Evolutionary conservation across 2,113 vertebrate species (phyloP), one percentile per base, ranked within the genome.

Genomic region (Nycticryphes semicollaris): DNA sequence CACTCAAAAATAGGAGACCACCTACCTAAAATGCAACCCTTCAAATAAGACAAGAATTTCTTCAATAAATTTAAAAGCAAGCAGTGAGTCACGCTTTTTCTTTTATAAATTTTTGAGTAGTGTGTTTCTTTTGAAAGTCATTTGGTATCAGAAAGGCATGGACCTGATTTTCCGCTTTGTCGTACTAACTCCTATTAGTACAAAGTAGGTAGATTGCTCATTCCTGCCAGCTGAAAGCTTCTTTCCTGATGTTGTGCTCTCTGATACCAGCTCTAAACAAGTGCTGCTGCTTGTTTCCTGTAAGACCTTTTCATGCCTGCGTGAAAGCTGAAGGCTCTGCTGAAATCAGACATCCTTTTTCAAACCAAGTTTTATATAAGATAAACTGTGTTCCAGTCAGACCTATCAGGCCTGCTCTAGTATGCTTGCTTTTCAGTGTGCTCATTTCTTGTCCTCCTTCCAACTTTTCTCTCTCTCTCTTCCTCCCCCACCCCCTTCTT

Each of bases 21-120:
- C 97, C 97, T 98, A 98, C 97, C 96, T 96, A 96, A 98, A 97
- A 95, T 68, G 69, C 94, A 96, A 95, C 93, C 86, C 83, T 97
- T 79, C 83, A 95, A 97, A 95, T 95, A 95, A 96, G 93, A 98
- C 86, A 97, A 94, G 95, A 41, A 94, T 97, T 98, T 97, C 94
- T 96, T 95, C 96, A 91, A 95, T 84, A 97, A 97, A 97, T 80
- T 89, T 63, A 79, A 63, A 93, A 83, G 57, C 93, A 97, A 92
- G 54, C 87, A 76, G 74, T 94, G 93, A 94, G 25, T 95, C 93
- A 95, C 73, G 19, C 78, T 97, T 93, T 86, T 74, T 28, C 43
- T 72, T 94, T 69, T 90, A 90, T 73, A 88, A 66, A 50, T 70
- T 87, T 96, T 93, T 94, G 57, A 89, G 43, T 67, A 20, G 48